Evolutionary conservation across 2,113 vertebrate genomes (phyloP).

Genomic region (Eubucco bourcierii): DNA sequence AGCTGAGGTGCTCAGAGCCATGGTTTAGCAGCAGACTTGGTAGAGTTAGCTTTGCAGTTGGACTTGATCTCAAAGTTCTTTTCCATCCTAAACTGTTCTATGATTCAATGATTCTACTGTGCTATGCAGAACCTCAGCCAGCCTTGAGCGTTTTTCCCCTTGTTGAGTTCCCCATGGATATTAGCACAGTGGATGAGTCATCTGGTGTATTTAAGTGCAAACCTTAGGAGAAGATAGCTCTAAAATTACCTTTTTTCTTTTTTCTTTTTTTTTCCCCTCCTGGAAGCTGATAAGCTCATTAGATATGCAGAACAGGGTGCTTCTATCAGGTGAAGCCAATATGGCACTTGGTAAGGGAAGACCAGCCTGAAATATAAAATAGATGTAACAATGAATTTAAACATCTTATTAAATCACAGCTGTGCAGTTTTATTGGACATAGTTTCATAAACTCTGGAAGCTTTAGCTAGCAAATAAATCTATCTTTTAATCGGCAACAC

Average conservation of each 20-base stretch:
- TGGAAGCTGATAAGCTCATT: slow-evolving; percentile 60
- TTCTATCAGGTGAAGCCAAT: slow-evolving; percentile 12
- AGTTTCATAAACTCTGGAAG: slow-evolving; percentile 72
- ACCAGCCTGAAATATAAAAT: slow-evolving; percentile 55
- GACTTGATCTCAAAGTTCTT: too few relatives aligned
- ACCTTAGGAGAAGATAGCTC: slow-evolving; percentile 10
- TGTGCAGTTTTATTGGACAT: slow-evolving; percentile 58
- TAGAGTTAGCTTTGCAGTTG: too few relatives aligned
- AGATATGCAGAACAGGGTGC: slow-evolving; percentile 39
- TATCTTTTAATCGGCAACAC: slow-evolving; percentile 68
- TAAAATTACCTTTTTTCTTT: slow-evolving; percentile 1
- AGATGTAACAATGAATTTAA: slow-evolving; percentile 64
- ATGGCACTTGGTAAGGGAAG: background rate
- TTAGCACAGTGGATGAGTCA: slow-evolving; percentile 2
- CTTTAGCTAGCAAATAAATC: slow-evolving; percentile 69
- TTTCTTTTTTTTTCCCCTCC: background rate
- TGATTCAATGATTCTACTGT: background rate
- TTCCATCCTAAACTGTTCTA: too few relatives aligned
- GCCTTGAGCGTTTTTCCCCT: slow-evolving; percentile 6
- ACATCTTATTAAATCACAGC: slow-evolving; percentile 64
- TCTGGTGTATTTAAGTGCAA: background rate
- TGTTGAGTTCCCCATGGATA: background rate
- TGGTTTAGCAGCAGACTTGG: too few relatives aligned
- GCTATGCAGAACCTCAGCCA: background rate
- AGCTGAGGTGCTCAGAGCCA: too few relatives aligned